These are phyloP conservation scores for Heloderma charlesbogerti DNA, from an alignment of 2,113 vertebrate species.

Conservation along the genomic window DNA sequence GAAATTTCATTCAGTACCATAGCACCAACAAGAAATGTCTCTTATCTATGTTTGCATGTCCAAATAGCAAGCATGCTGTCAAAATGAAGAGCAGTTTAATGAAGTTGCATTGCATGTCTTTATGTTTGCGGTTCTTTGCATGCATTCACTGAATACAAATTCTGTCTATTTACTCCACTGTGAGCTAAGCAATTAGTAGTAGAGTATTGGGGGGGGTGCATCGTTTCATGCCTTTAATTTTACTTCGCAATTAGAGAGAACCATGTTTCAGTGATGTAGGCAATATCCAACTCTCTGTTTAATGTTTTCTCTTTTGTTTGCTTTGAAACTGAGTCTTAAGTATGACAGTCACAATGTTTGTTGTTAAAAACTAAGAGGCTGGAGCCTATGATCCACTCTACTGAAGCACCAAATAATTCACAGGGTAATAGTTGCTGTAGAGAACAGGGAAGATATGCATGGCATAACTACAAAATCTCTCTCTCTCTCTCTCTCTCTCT, in stretches of 20 bases:
- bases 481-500: no score
- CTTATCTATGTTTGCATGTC: conserved; percentile 4
- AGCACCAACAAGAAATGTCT: neutral
- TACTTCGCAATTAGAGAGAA: conserved; percentile 53
- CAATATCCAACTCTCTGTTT: neutral
- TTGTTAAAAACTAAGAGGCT: conserved; percentile 21
- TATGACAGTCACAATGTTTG: neutral
- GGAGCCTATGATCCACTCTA: conserved; percentile 13
- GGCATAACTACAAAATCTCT: no score
- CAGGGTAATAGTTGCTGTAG: no score
- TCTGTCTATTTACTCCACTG: conserved; percentile 42
- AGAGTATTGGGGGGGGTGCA: conserved; percentile 55
- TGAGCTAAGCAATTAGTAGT: conserved; percentile 54
- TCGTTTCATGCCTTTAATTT: conserved; percentile 58
- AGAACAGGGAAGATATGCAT: neutral
- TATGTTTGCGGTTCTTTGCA: conserved; percentile 44
- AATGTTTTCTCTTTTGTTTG: conserved; percentile 12
- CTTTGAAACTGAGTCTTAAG: conserved; percentile 20
- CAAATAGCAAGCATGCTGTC: conserved; percentile 22
- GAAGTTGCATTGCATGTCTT: conserved; percentile 50
- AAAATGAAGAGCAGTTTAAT: conserved; percentile 64
- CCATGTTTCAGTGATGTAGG: conserved; percentile 29
- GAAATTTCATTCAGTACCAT: conserved; percentile 26
- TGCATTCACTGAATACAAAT: conserved; percentile 54
- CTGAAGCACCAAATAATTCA: neutral